phyloP scores from a whole-genome alignment of 2,113 vertebrate genomes.

The Hippocampus barbouri region DNA sequence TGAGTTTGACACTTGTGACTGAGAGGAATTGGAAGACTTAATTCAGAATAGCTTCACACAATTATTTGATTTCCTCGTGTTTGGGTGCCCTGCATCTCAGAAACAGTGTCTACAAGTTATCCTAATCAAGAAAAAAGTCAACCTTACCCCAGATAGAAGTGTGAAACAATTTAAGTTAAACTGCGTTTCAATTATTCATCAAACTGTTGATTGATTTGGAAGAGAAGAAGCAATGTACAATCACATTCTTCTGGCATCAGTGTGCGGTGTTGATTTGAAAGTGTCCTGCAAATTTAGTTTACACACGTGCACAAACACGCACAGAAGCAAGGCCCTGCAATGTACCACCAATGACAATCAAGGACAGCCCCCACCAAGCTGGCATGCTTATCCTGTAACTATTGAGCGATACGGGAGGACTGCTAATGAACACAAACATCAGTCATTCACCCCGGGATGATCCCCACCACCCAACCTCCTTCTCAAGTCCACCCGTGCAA shows the following conservation, averaged over 20 bases:
- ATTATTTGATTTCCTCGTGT: no score
- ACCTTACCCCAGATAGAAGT: neutral
- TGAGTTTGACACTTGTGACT: no score
- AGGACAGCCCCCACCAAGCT: constrained; percentile 42
- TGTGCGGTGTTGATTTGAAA: constrained; percentile 37
- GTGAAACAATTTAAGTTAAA: neutral
- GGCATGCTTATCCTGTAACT: constrained; percentile 45
- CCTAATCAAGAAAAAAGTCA: no score
- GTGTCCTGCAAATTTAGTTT: neutral
- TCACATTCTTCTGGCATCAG: constrained; percentile 22
- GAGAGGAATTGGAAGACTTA: no score
- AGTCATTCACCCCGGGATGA: neutral
- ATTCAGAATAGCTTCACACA: no score
- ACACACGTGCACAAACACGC: constrained; percentile 6
- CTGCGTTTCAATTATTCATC: neutral
- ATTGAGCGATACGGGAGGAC: constrained; percentile 28
- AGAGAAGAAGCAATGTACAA: constrained; percentile 6
- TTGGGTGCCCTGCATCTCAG: no score
- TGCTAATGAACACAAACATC: constrained; percentile 52
- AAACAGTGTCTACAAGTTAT: no score
- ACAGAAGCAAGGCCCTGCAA: constrained; percentile 31
- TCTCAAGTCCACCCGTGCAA: neutral
- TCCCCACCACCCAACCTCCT: neutral
- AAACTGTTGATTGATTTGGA: constrained; percentile 26
- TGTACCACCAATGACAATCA: constrained; percentile 48